Conservation (phyloP, 92 coral and sea anemone genomes). For the Isaurus tuberculatus region DNA sequence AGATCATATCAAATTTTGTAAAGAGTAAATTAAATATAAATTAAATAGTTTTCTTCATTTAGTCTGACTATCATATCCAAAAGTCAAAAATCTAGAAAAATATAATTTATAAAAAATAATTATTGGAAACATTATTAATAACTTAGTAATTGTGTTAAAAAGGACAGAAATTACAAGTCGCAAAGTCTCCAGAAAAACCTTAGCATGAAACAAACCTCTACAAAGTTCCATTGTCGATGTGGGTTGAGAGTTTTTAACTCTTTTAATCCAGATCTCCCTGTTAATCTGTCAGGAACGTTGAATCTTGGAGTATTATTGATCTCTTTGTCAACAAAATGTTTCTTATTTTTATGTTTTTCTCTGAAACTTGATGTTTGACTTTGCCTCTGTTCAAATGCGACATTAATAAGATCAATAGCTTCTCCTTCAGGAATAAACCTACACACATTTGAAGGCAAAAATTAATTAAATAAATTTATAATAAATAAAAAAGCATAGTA, state of each 20-base stretch:
- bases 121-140: too few relatives aligned
- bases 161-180: neutral
- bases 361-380: slow-evolving; percentile 34
- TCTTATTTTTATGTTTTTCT: slow-evolving; percentile 11
- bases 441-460: neutral
- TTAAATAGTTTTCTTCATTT: too few relatives aligned
- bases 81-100: too few relatives aligned
- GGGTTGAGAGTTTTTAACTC: slow-evolving; percentile 76
- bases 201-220: slow-evolving; percentile 68
- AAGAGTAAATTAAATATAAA: too few relatives aligned
- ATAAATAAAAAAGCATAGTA: too few relatives aligned
- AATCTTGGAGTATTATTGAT: slow-evolving; percentile 35
- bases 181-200: neutral
- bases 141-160: too few relatives aligned
- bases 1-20: too few relatives aligned
- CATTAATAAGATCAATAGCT: slow-evolving; percentile 93
- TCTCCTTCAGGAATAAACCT: slow-evolving; percentile 87
- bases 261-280: slow-evolving; percentile 82
- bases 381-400: slow-evolving; percentile 89
- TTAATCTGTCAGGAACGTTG: slow-evolving; percentile 89
- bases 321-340: neutral
- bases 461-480: neutral
- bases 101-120: too few relatives aligned
- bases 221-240: slow-evolving; percentile 84
- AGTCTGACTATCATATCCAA: too few relatives aligned